Evolutionary conservation across 2,797 vertebrate species (phyloP).

Genomic region (Lagorchestes hirsutus): DNA sequence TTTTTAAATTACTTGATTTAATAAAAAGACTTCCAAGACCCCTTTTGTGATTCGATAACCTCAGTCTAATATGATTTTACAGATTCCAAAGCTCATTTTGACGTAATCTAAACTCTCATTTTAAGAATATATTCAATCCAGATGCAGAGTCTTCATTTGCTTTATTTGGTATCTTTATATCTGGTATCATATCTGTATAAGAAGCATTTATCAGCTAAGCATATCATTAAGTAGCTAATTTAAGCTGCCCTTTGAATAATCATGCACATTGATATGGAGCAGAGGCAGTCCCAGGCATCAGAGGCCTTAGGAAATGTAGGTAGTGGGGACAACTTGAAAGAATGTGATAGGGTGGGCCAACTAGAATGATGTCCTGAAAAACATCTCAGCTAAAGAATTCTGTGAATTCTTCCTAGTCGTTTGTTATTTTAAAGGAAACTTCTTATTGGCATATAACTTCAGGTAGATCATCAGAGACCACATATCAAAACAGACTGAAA

Average conservation of each 20-base stretch:
- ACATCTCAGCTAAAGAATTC: slow-evolving; percentile 34
- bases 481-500: not conserved
- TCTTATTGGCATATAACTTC: slow-evolving; percentile 32
- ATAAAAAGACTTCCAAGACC: not conserved
- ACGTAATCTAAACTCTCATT: not conserved
- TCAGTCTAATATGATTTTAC: not conserved
- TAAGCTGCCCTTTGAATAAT: not conserved
- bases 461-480: not conserved
- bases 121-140: not conserved
- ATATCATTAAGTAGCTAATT: not conserved
- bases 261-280: not conserved
- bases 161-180: not conserved
- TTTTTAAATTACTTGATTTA: not conserved
- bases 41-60: not conserved
- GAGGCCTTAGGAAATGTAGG: not conserved
- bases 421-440: slow-evolving; percentile 2
- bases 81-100: not conserved
- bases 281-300: not conserved
- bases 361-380: slow-evolving; percentile 23
- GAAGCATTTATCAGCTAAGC: not conserved
- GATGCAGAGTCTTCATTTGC: not conserved
- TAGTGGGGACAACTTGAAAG: not conserved
- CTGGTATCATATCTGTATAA: not conserved
- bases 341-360: not conserved
- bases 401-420: slow-evolving; percentile 25